Percentiles rank a stretch among this genome's conserved stretches.
phyloP scores from a whole-genome alignment of 2,797 vertebrate genomes.

The Geotrypetes seraphini region DNA sequence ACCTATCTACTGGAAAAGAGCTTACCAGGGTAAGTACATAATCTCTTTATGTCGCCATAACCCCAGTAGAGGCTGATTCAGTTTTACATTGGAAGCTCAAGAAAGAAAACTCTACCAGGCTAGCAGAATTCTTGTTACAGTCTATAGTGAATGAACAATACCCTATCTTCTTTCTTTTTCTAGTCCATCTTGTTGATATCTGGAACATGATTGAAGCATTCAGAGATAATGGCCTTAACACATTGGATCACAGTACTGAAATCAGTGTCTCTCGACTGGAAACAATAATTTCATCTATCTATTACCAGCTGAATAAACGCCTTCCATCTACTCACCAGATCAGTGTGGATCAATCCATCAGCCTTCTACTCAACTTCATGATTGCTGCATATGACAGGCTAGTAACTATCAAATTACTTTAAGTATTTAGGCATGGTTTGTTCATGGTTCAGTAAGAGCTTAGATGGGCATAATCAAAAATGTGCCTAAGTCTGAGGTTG shows the following conservation, averaged over 20 bases:
- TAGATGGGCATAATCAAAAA: too few species aligned
- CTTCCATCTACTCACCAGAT: conserved; percentile 95
- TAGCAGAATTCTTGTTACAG: too few species aligned
- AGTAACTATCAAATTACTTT: conserved; percentile 15
- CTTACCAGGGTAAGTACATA: too few species aligned
- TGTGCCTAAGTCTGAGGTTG: too few species aligned
- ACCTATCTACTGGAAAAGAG: too few species aligned
- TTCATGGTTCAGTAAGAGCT: too few species aligned
- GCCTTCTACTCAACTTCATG: conserved; percentile 95
- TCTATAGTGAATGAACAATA: too few species aligned
- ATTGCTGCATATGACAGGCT: conserved; percentile 91
- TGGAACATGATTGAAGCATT: conserved; percentile 99
- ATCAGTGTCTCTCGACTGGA: conserved; percentile 91
- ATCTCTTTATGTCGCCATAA: too few species aligned
- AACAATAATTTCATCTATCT: conserved; percentile 93
- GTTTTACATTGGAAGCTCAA: too few species aligned
- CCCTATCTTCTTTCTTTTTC: neutral
- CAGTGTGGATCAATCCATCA: conserved; percentile 92
- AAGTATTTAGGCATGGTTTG: too few species aligned
- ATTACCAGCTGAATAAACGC: conserved; percentile 95
- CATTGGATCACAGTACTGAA: conserved; percentile 80
- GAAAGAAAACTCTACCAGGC: too few species aligned
- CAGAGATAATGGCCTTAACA: conserved; percentile 94
- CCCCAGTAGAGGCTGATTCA: too few species aligned
- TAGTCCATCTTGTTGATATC: conserved; percentile 94